Conservation (phyloP, 23 tunicate species). For the Trididemnum nubilum region DNA sequence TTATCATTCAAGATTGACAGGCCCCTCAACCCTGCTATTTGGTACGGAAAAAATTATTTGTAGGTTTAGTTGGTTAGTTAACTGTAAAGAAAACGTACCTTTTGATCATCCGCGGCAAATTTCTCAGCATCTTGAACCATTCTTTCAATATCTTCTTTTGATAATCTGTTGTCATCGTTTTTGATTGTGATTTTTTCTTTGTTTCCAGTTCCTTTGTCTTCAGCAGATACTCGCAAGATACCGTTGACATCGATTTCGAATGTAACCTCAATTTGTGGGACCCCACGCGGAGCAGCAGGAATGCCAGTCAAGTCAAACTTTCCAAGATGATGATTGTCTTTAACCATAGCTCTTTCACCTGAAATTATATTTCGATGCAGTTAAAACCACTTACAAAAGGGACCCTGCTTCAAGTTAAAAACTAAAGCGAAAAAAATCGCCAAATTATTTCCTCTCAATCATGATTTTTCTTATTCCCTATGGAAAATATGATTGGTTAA, state of each 20-base stretch:
- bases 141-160: conserved; percentile 93
- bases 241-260: conserved; percentile 99
- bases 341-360: conserved; percentile 98
- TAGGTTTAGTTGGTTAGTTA: too few relatives aligned
- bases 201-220: conserved; percentile 98
- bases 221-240: conserved; percentile 92
- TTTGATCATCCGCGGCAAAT: conserved; percentile 92
- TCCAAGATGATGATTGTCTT: conserved; percentile 97
- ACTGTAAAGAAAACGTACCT: conserved; percentile 31
- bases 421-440: too few relatives aligned
- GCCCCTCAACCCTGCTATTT: too few relatives aligned
- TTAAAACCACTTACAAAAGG: too few relatives aligned
- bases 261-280: conserved; percentile 96
- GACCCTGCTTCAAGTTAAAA: neutral
- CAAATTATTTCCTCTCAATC: too few relatives aligned
- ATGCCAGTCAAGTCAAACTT: conserved; percentile 97
- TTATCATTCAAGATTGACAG: too few relatives aligned
- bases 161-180: conserved; percentile 87
- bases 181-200: conserved; percentile 94
- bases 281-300: conserved; percentile 97
- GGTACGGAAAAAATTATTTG: too few relatives aligned
- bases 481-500: too few relatives aligned
- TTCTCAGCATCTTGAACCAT: conserved; percentile 97
- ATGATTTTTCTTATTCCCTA: too few relatives aligned
- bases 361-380: neutral